These are phyloP conservation scores for Caloenas nicobarica DNA, from an alignment of 2,113 vertebrate species.

Conservation along the genomic window DNA sequence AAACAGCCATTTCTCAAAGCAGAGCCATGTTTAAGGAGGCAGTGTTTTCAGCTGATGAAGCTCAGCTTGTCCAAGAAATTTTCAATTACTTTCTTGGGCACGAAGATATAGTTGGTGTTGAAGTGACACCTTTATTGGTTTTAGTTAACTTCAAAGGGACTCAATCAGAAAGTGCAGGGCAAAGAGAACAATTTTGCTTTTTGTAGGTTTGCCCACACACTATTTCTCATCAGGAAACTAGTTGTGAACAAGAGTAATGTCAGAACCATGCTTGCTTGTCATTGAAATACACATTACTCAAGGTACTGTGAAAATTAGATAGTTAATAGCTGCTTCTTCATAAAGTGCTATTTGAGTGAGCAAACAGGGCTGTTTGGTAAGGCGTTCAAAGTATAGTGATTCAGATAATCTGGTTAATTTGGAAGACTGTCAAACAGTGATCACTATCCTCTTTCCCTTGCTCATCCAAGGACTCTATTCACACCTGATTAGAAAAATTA, in stretches of 20 bases:
- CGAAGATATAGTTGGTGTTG: neutral
- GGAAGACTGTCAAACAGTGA: neutral
- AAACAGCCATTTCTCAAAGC: neutral
- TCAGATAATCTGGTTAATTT: neutral
- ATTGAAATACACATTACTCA: neutral
- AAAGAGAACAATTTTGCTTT: neutral
- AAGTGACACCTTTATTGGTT: neutral
- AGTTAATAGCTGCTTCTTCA: neutral
- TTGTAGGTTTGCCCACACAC: neutral
- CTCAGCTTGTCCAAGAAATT: neutral
- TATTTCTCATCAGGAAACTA: neutral
- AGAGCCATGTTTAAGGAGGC: neutral
- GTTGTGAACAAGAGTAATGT: neutral
- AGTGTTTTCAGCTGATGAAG: neutral
- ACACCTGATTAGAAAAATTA: neutral
- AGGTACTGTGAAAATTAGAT: neutral
- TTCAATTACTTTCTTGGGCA: neutral
- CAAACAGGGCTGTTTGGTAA: neutral
- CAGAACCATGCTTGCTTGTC: neutral
- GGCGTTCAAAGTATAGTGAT: neutral
- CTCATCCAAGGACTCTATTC: neutral
- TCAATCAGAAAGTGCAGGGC: neutral
- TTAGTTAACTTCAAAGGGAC: neutral
- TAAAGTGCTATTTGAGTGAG: accelerated
- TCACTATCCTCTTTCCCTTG: neutral